Percentiles rank a stretch among this genome's conserved stretches.
phyloP scores from a whole-genome alignment of 2,113 vertebrate genomes.

The Siniperca knerii region DNA sequence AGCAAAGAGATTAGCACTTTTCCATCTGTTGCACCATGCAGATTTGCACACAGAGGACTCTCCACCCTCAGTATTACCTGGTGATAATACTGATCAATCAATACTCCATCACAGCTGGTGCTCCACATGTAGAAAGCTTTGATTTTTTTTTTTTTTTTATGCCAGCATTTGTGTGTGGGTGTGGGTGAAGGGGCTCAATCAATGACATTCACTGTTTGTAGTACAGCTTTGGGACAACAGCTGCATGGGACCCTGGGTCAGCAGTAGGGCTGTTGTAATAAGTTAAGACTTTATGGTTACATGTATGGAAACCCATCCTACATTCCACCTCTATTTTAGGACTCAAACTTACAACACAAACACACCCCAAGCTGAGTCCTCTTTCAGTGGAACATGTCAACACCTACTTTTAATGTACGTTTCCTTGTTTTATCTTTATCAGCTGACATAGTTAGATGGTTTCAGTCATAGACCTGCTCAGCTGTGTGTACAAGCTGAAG shows the following conservation, averaged over 20 bases:
- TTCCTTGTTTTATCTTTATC: slow-evolving; percentile 46
- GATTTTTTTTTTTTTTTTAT: slow-evolving; percentile 25
- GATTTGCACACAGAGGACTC: slow-evolving; percentile 51
- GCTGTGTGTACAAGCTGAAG: background rate
- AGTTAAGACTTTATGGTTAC: slow-evolving; percentile 63
- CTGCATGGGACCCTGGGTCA: slow-evolving; percentile 63
- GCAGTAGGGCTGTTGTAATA: slow-evolving; percentile 50
- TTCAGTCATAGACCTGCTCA: background rate
- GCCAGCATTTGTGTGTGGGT: slow-evolving; percentile 8
- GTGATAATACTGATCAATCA: slow-evolving; percentile 16
- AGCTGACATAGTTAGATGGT: slow-evolving; percentile 14
- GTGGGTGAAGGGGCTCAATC: slow-evolving; percentile 44
- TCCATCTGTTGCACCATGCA: slow-evolving; percentile 71
- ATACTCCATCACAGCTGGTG: slow-evolving; percentile 28
- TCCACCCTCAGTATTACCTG: slow-evolving; percentile 19
- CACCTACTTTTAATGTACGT: slow-evolving; percentile 51
- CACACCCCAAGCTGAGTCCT: slow-evolving; percentile 38
- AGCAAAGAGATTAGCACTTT: slow-evolving; percentile 68
- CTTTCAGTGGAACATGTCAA: slow-evolving; percentile 72
- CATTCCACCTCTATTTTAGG: slow-evolving; percentile 66
- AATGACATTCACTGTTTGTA: slow-evolving; percentile 48
- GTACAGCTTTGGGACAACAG: slow-evolving; percentile 54
- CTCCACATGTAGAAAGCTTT: slow-evolving; percentile 27
- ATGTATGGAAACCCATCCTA: slow-evolving; percentile 61
- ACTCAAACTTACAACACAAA: slow-evolving; percentile 52